Base-by-base conservation (phyloP, 2,888 invertebrate species). In the Ferdinandea cuprea region DNA sequence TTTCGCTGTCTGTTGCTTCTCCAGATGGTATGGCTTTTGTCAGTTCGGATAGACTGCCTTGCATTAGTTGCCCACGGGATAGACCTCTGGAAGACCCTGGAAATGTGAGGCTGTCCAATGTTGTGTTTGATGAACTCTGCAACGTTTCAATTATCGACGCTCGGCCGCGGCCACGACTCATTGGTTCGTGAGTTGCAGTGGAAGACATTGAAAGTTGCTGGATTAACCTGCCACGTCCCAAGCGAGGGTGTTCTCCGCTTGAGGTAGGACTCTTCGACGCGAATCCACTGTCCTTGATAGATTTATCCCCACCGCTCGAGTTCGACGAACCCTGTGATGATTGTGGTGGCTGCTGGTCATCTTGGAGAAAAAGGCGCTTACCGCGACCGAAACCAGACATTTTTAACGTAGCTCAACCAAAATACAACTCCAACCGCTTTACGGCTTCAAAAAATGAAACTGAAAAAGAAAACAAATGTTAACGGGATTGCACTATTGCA, bases 191-290 rank as follows among this genome's bases (percentile, higher is more conserved):
- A 0, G 80, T 78, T 7, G 77, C 85, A 5, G 85, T 80, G 13
- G 86, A 86, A 6, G 86, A 73, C 17, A 79, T 61, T 2, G 85
- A 80, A n/a, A 88, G 63, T 15, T 87, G 86, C 52, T 87, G 86
- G 1, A 87, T 44, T 2, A 88, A 69, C 65, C 85, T 86, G 5
- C 88, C 88, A 37, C 88, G 86, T 0, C 88, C 88, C 8, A 86
- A 44, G 1, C 86, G 85, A 11, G 85, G 83, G 37, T 74, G 83
- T 40, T 86, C 87, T 0, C 85, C 85, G 1, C 61, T 74, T 0
- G 87, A 86, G n/a, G 85, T 46, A 2, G 86, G 84, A 58, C 86
- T 86, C 17, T 63, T 65, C 7, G 86, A 85, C 0, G 81, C 86
- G 9, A 87, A 74, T 7, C 87, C 87, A 74, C 87, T 87, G 17